Conservation (phyloP, 92 coral and sea anemone species). For the Phenganax marumi region DNA sequence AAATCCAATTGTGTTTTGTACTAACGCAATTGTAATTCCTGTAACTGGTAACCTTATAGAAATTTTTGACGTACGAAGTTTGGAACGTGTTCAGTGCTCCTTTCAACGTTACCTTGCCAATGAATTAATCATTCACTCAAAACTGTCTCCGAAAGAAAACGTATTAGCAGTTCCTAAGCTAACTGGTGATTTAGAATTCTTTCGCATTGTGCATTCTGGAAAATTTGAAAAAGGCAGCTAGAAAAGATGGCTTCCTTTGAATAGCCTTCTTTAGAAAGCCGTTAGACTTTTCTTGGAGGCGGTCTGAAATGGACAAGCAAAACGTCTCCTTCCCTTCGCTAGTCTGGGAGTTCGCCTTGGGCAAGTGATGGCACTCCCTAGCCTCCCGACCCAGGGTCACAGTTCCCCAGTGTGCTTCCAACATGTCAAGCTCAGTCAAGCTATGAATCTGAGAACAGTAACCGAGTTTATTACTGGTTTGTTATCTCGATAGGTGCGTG, state of each 20-base stretch:
- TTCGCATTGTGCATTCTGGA: neutral
- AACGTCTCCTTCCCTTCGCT: conserved; percentile 14
- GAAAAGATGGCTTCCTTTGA: too few relatives aligned
- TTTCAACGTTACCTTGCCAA: too few relatives aligned
- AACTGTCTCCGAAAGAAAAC: neutral
- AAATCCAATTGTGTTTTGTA: too few relatives aligned
- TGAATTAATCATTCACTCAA: neutral
- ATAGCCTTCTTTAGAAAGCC: neutral
- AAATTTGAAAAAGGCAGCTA: too few relatives aligned
- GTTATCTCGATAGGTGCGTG: too few relatives aligned
- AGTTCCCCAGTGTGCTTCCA: neutral
- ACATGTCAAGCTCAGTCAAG: too few relatives aligned
- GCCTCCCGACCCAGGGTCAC: conserved; percentile 5
- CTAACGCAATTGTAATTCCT: too few relatives aligned
- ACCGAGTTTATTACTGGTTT: too few relatives aligned
- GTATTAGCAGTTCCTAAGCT: neutral
- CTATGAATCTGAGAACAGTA: too few relatives aligned
- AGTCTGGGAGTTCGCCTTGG: conserved; percentile 23
- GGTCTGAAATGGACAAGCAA: conserved; percentile 17
- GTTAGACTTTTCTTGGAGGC: conserved; percentile 11
- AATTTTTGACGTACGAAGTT: too few relatives aligned
- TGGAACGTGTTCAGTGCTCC: too few relatives aligned
- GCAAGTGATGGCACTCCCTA: conserved; percentile 24
- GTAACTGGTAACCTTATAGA: too few relatives aligned
- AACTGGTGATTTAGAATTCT: neutral